A percentile compares a stretch with the other conserved stretches of the same genome.
These are phyloP conservation scores for Acleris cristana DNA, from an alignment of 2,888 invertebrate species.

Conservation along the genomic window DNA sequence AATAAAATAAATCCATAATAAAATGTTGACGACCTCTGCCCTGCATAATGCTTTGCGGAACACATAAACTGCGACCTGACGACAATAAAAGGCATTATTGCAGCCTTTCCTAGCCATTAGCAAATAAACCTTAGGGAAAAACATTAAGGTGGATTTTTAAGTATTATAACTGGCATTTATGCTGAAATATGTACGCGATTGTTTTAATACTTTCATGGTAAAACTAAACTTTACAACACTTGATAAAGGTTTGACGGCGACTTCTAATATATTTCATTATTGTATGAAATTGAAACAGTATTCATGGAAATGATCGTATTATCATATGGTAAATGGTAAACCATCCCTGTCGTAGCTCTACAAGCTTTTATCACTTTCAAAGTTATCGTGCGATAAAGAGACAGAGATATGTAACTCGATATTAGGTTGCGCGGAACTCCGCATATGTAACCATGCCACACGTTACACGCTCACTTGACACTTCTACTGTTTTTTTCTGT, in stretches of 20 bases:
- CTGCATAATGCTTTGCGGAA: conserved; percentile 10
- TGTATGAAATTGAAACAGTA: neutral
- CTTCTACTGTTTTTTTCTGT: too few species aligned
- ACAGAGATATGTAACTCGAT: too few species aligned
- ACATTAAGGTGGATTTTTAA: neutral
- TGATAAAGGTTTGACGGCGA: neutral
- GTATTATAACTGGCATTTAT: neutral
- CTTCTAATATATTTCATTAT: conserved; percentile 2
- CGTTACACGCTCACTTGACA: too few species aligned
- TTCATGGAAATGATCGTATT: neutral
- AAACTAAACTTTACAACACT: conserved; percentile 1
- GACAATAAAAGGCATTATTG: conserved; percentile 15
- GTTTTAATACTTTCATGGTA: conserved; percentile 13
- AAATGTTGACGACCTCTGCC: conserved; percentile 26
- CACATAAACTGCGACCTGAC: conserved; percentile 11
- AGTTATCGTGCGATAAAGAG: too few species aligned
- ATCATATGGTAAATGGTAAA: too few species aligned
- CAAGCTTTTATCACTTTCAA: too few species aligned
- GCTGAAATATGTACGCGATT: neutral
- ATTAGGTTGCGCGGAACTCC: too few species aligned
- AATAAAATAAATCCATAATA: conserved; percentile 25
- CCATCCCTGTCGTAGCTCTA: too few species aligned
- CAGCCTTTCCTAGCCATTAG: neutral
- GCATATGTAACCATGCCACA: too few species aligned
- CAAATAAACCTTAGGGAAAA: neutral